Conservation (phyloP, 2,113 vertebrate species). For the Pagrus major region DNA sequence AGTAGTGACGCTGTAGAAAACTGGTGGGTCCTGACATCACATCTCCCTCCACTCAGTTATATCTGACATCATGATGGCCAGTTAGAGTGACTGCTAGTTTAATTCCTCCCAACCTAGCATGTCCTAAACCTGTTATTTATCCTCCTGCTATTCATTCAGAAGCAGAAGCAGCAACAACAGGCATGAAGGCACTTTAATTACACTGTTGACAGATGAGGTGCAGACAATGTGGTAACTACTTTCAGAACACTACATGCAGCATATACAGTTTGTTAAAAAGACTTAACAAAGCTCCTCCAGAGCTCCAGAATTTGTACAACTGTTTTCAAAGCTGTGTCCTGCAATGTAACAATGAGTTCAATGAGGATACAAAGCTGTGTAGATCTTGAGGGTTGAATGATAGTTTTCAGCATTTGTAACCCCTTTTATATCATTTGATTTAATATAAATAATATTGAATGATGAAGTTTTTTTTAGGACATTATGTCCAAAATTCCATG, state of each 20-base stretch:
- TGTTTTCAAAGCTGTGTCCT: background rate
- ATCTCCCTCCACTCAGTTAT: background rate
- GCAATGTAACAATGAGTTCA: background rate
- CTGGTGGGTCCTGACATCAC: conserved; percentile 5
- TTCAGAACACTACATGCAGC: background rate
- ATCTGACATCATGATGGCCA: conserved; percentile 13
- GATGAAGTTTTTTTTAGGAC: too few relatives aligned
- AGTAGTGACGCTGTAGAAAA: background rate
- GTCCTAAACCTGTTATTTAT: conserved; percentile 66
- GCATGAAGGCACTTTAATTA: conserved; percentile 74
- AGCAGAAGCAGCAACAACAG: conserved; percentile 56
- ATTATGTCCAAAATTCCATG: too few relatives aligned
- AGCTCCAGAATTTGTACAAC: background rate
- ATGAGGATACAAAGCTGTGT: background rate
- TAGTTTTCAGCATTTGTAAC: background rate
- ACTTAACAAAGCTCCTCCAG: too few relatives aligned
- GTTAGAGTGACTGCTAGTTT: conserved; percentile 51
- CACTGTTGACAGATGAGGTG: conserved; percentile 74
- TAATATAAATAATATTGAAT: background rate
- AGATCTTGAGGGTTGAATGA: background rate
- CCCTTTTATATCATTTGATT: background rate
- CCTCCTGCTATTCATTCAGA: conserved; percentile 71
- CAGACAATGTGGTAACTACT: conserved; percentile 13
- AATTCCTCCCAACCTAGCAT: conserved; percentile 10
- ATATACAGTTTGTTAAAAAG: too few relatives aligned